phyloP scores from a whole-genome alignment of 2,113 vertebrate genomes.

The Nothocercus nigrocapillus region DNA sequence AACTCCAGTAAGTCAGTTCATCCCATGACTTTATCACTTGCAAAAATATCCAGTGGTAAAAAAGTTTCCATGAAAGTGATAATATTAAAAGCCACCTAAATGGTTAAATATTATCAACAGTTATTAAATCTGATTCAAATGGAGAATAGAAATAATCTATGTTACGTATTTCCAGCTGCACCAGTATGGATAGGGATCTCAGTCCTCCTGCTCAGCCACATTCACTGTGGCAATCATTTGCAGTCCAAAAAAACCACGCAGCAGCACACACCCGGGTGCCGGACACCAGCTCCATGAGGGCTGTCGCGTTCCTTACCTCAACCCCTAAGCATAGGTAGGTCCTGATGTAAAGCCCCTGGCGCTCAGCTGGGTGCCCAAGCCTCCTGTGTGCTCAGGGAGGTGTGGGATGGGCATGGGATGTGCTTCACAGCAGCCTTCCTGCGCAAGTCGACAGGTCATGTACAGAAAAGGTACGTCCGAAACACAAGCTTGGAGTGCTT shows the following conservation, averaged over 20 bases:
- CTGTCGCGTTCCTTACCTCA: not conserved
- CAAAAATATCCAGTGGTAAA: not conserved
- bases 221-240: not conserved
- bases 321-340: not conserved
- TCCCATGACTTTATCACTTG: not conserved
- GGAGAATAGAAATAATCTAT: accelerated
- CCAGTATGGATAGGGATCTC: not conserved
- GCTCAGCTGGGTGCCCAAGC: not conserved
- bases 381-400: not conserved
- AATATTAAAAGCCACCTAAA: not conserved
- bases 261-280: not conserved
- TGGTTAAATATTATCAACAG: not conserved
- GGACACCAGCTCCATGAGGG: not conserved
- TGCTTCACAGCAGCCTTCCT: accelerated
- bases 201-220: not conserved
- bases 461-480: not conserved
- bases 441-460: not conserved
- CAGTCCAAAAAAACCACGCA: not conserved
- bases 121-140: not conserved
- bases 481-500: not conserved
- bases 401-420: not conserved
- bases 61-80: not conserved
- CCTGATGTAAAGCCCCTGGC: not conserved
- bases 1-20: not conserved
- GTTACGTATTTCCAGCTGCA: not conserved